phyloP scores from a whole-genome alignment of 2,113 vertebrate species.

The Oreocharis arfaki region DNA sequence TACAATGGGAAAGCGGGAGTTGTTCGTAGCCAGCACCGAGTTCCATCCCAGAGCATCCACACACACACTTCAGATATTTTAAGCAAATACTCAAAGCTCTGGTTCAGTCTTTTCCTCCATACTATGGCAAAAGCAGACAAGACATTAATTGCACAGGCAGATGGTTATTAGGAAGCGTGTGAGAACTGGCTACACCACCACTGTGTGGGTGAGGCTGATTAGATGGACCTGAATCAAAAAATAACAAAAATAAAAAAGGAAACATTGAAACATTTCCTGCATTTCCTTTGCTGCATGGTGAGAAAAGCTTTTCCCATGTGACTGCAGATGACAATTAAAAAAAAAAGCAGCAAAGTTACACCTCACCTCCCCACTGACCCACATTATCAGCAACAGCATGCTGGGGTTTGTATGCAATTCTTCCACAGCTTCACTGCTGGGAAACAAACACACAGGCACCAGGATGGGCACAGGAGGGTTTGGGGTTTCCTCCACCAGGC shows the following conservation, averaged over 20 bases:
- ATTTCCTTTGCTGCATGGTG: constrained; percentile 2
- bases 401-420: neutral
- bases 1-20: neutral
- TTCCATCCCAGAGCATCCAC: neutral
- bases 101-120: neutral
- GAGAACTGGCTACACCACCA: constrained; percentile 23
- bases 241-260: neutral
- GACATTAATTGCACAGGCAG: constrained; percentile 12
- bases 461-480: neutral
- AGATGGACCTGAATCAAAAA: constrained; percentile 17
- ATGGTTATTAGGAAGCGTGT: constrained; percentile 33
- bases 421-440: neutral
- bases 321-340: constrained; percentile 28
- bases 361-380: constrained; percentile 2
- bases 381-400: neutral
- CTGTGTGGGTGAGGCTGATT: constrained; percentile 61
- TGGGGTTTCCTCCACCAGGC: neutral
- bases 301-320: constrained; percentile 19
- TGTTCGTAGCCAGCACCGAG: neutral
- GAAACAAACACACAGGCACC: neutral
- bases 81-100: neutral
- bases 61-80: constrained; percentile 14
- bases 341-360: constrained; percentile 58
- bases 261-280: neutral
- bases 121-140: neutral